Percentiles rank a stretch among this genome's conserved stretches.
Evolutionary conservation across 2,888 invertebrate genomes (phyloP).

Genomic region (Tiliacea citrago): DNA sequence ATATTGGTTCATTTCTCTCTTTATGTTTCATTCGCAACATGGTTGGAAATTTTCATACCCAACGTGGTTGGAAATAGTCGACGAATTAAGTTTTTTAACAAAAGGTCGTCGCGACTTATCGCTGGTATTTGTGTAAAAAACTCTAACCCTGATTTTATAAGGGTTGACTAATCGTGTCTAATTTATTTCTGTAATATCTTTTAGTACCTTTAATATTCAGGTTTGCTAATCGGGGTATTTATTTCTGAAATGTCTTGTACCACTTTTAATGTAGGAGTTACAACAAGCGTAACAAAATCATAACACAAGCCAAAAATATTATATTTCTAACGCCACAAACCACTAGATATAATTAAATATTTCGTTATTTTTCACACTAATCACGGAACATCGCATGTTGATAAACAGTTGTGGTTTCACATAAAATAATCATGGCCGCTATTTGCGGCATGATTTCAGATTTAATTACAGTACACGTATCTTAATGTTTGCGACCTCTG

Average conservation of each 20-base stretch:
- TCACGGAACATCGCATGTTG: constrained; percentile 65
- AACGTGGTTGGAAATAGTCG: not conserved
- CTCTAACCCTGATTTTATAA: not conserved
- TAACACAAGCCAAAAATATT: not conserved
- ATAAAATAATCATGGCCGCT: constrained; percentile 43
- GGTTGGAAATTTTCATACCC: no score
- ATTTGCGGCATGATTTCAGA: constrained; percentile 47
- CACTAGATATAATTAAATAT: constrained; percentile 16
- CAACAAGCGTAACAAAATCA: not conserved
- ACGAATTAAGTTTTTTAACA: not conserved
- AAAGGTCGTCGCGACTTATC: not conserved
- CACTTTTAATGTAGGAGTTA: not conserved
- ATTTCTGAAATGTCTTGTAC: not conserved
- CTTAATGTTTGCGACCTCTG: constrained; percentile 27
- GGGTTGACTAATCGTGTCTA: not conserved
- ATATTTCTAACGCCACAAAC: constrained; percentile 1
- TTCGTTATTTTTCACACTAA: constrained; percentile 34
- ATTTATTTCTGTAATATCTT: not conserved
- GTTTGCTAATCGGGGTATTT: not conserved
- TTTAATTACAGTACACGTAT: constrained; percentile 54
- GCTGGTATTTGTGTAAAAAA: not conserved
- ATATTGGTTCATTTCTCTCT: not conserved
- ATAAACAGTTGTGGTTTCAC: constrained; percentile 40
- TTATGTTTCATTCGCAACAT: not conserved
- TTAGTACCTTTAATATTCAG: not conserved